Conservation (phyloP, 2,888 invertebrate species). For the Linyphia triangularis region DNA sequence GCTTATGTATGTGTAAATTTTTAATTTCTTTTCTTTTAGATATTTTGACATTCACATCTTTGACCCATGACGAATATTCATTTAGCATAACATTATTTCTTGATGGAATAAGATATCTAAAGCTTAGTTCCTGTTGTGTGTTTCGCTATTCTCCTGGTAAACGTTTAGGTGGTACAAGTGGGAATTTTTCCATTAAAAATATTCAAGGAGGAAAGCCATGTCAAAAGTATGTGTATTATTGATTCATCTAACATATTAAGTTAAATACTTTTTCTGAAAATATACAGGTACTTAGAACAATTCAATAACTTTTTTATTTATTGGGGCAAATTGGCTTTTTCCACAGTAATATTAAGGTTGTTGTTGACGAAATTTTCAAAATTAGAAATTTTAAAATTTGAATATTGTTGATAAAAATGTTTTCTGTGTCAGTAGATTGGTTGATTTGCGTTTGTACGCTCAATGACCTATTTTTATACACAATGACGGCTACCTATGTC, state of each 20-base stretch:
- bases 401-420: too few relatives aligned
- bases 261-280: background rate
- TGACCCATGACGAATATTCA: conserved; percentile 80
- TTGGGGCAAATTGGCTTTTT: too few relatives aligned
- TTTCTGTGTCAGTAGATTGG: too few relatives aligned
- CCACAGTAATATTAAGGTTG: too few relatives aligned
- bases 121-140: conserved; percentile 81
- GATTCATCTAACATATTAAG: background rate
- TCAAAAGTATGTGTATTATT: conserved; percentile 42
- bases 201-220: conserved; percentile 79
- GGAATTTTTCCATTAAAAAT: conserved; percentile 80
- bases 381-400: too few relatives aligned
- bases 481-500: too few relatives aligned
- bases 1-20: background rate
- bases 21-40: conserved; percentile 77
- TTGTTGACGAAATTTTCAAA: too few relatives aligned
- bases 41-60: conserved; percentile 80
- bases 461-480: too few relatives aligned
- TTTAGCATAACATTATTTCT: conserved; percentile 81
- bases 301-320: too few relatives aligned
- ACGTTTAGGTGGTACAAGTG: conserved; percentile 80
- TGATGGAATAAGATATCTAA: conserved; percentile 80
- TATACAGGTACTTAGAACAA: background rate
- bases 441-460: too few relatives aligned
- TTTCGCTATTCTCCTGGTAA: conserved; percentile 80